A percentile compares a stretch with the other conserved stretches of the same genome.
These are phyloP conservation scores for Liopterus haemorrhoidalis DNA, from an alignment of 2,888 invertebrate species.

Conservation along the genomic window DNA sequence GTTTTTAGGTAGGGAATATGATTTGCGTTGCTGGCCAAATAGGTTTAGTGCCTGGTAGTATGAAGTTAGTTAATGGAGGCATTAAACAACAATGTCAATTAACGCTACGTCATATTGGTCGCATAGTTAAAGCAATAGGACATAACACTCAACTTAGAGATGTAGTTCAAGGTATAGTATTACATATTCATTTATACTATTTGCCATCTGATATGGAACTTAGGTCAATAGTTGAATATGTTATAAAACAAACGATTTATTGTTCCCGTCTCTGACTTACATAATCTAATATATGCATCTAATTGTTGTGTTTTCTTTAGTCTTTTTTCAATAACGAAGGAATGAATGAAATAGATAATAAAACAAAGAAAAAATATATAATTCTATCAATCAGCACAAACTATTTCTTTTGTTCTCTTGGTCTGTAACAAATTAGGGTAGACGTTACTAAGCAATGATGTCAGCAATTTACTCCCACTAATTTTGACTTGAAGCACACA, in stretches of 20 bases:
- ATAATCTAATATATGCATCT: not conserved
- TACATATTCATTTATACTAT: not conserved
- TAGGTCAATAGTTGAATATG: not conserved
- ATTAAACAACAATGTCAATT: constrained; percentile 76
- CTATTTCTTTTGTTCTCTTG: no score
- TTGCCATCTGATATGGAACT: not conserved
- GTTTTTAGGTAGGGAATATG: constrained; percentile 66
- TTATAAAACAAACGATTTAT: not conserved
- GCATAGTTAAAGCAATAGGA: constrained; percentile 76
- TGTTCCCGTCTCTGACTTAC: not conserved
- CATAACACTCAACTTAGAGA: constrained; percentile 71
- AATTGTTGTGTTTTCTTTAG: no score
- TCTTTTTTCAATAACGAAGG: no score
- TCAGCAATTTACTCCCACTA: no score
- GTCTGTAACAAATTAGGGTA: no score
- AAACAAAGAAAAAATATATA: no score
- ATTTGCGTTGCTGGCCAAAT: constrained; percentile 90
- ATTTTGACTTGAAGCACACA: no score
- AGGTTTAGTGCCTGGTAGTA: constrained; percentile 76
- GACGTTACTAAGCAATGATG: no score
- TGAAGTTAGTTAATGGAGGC: constrained; percentile 70
- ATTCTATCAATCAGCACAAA: no score
- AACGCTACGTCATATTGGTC: constrained; percentile 73
- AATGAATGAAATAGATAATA: no score
- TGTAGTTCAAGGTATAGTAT: constrained; percentile 61